Base-by-base conservation (phyloP, 1,140 invertebrate species). In the Ganaspis sp. region DNA sequence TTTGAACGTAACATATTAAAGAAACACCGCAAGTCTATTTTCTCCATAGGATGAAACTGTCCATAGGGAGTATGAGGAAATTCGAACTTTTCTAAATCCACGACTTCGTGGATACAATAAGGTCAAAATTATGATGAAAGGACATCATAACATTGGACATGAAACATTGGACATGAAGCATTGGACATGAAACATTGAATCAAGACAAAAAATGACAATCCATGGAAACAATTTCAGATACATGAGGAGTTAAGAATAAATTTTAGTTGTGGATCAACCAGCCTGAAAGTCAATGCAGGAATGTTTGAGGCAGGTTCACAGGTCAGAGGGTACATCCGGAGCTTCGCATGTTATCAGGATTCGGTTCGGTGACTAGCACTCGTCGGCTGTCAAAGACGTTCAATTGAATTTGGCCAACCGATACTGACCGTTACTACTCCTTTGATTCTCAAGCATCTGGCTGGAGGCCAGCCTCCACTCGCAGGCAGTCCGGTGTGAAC, bases 361-460 rank as follows among this genome's bases (percentile, higher is more conserved):
- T 75, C 82, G 78, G 71, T 76, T 72, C 37, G 71, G 17, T 58
- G 76, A 70, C 53, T 75, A 78, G 72, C 72, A 83, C 79, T 79
- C 79, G 72, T 11, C 19, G 49, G 26, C 64, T 74, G 75, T 78
- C 76, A 40, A 74, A 75, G 54, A 64, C 73, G 72, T 73, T 75
- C 70, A 78, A 74, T 78, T 54, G 75, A 54, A 78, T 73, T 75
- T 29, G 75, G 81, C 86, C 73, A 85, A 83, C 83, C 85, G 84
- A 88, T 86, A 85, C 85, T 85, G 87, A 84, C 83, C 83, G 80
- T 81, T 80, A 85, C 88, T 87, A 88, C 87, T 86, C 71, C 76
- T 78, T 77, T 64, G 76, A 73, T 64, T 71, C 58, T 12, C 74
- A 79, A 83, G 76, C 77, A 77, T 73, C 71, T 87, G 87, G 86